Percentiles rank a stretch among this genome's conserved stretches.
Evolutionary conservation across 2,113 vertebrate species (phyloP).

Genomic region (Emydura subglobosa): DNA sequence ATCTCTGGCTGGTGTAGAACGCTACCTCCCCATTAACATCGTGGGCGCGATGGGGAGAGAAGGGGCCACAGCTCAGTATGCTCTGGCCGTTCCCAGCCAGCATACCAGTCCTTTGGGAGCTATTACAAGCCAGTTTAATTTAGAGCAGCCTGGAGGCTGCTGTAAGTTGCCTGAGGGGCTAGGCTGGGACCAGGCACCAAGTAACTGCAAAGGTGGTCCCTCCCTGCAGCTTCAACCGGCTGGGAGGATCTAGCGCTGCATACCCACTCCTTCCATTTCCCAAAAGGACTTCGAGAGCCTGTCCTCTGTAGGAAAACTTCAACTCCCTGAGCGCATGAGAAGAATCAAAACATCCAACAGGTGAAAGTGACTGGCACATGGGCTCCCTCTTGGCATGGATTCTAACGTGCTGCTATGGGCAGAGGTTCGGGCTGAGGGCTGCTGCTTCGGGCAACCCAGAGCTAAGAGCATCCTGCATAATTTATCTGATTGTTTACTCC

Average conservation of each 20-base stretch:
- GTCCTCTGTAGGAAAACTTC: neutral
- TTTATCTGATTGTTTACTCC: neutral
- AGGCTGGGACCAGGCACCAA: neutral
- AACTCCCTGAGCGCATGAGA: neutral
- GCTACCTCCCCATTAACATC: neutral
- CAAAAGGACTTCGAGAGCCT: neutral
- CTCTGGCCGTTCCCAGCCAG: neutral
- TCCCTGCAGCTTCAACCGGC: neutral
- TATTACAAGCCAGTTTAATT: neutral
- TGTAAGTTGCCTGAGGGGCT: neutral
- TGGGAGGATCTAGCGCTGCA: neutral
- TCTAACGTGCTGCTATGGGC: neutral
- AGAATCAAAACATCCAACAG: neutral
- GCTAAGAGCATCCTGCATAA: neutral
- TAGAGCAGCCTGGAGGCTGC: neutral
- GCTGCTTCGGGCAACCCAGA: neutral
- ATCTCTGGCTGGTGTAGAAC: neutral
- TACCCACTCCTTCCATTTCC: neutral
- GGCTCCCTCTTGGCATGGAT: neutral
- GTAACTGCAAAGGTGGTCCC: neutral
- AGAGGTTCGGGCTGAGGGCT: neutral
- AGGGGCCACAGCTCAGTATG: neutral
- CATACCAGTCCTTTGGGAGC: neutral
- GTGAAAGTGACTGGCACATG: neutral
- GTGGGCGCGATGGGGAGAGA: neutral